phyloP scores from a whole-genome alignment of 2,797 vertebrate genomes.

The Coreius guichenoti region DNA sequence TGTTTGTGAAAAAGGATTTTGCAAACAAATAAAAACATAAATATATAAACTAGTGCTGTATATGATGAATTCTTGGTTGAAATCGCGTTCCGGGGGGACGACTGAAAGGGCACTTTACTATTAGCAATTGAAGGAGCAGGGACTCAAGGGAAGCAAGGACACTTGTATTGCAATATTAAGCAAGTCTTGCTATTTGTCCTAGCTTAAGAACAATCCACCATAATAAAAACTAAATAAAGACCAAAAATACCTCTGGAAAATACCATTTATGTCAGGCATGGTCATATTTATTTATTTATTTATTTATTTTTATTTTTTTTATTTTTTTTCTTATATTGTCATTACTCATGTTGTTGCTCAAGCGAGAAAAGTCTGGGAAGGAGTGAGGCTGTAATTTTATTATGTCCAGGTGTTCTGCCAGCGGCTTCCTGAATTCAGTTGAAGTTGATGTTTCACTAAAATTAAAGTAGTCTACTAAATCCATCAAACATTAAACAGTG shows the following conservation, averaged over 20 bases:
- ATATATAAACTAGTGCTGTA: background rate
- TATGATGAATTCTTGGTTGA: too few relatives aligned
- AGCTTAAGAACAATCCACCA: background rate
- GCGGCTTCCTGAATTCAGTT: constrained; percentile 26
- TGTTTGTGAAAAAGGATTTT: background rate
- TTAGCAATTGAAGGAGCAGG: too few relatives aligned
- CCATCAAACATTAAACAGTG: constrained; percentile 20
- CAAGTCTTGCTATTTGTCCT: too few relatives aligned
- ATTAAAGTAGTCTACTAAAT: constrained; percentile 38
- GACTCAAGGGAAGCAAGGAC: too few relatives aligned
- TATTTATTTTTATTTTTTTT: too few relatives aligned
- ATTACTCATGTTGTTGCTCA: background rate
- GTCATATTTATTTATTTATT: background rate
- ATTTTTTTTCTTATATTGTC: constrained; percentile 10
- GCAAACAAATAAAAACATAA: background rate
- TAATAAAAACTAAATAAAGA: background rate
- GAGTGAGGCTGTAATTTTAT: constrained; percentile 16
- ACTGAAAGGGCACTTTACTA: too few relatives aligned
- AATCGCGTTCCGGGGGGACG: too few relatives aligned
- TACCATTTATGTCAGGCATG: background rate
- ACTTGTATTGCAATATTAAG: too few relatives aligned
- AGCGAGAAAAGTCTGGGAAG: background rate
- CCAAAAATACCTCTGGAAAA: background rate
- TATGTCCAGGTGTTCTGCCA: constrained; percentile 26
- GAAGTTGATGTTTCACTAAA: constrained; percentile 21